Evolutionary conservation across 2,888 invertebrate genomes (phyloP), one percentile per base, ranked within the genome.

Genomic region (Drosophila emarginata): DNA sequence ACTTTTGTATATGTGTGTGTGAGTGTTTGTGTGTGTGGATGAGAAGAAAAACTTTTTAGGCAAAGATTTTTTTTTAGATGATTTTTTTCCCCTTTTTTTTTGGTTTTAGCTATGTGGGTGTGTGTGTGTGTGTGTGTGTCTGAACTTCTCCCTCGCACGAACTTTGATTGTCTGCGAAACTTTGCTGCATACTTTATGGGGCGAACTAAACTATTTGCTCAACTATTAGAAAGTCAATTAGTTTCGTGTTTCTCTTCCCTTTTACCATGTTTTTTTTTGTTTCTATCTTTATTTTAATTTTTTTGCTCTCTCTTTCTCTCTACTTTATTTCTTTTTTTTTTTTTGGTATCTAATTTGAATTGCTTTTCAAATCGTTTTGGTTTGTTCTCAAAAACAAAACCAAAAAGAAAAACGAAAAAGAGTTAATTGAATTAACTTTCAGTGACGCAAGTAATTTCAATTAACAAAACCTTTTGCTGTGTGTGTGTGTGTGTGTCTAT

Each of bases 141-240:
- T 45, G 12, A 45, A 45, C 18, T 45, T 36, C 54, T 32, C 36
- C 15, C 54, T 54, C 54, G 18, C 54, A 54, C 61, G 18, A 77
- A 80, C 72, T 84, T 79, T 72, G 61, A 77, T 73, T 78, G 70
- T 80, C 71, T 65, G 69, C 73, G 66, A 81, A 77, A 75, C 73
- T 66, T 67, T 57, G 64, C 52, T 74, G 56, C 70, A 72, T 77
- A 75, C 70, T 64, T 80, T 67, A 57, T n/a, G 69, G 51, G 53
- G 60, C 36, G 21, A 56, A 51, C 53, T 36, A 61, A 72, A 81
- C 82, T 84, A 87, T 82, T 79, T 79, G 67, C 58, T 2, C 26
- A 87, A 87, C 85, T 87, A 82, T 82, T 87, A 74, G 67, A 81
- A 79, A 87, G 82, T 82, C 85, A 82, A 82, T 82, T 87, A 81